Evolutionary conservation across 37 sponge, comb jelly and placozoan species (phyloP).

Genomic region (Tethya wilhelma): DNA sequence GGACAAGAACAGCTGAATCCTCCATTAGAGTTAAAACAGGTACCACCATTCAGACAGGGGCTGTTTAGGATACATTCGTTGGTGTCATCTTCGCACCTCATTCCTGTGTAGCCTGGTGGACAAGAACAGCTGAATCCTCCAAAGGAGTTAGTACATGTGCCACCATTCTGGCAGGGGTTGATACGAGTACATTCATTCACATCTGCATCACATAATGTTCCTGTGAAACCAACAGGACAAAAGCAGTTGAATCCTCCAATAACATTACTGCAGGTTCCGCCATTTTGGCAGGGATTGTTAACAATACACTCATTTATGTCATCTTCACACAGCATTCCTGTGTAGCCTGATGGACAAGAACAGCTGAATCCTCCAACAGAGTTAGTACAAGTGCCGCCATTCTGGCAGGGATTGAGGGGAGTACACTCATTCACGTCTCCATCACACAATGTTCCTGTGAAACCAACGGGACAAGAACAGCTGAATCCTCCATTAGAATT

Average conservation of each 20-base stretch:
- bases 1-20: constrained; percentile 40
- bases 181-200: constrained; percentile 39
- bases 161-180: constrained; percentile 31
- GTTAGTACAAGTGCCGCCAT: constrained; percentile 20
- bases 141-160: constrained; percentile 13
- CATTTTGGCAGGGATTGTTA: constrained; percentile 29
- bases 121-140: constrained; percentile 38
- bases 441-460: constrained; percentile 58
- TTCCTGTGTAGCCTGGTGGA: constrained; percentile 44
- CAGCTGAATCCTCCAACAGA: constrained; percentile 30
- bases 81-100: constrained; percentile 2
- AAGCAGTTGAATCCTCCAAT: constrained; percentile 33
- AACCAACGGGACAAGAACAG: constrained; percentile 54
- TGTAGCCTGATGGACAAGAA: constrained; percentile 50
- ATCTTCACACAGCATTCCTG: constrained; percentile 43
- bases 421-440: constrained; percentile 58
- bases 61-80: constrained; percentile 18
- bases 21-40: constrained; percentile 24
- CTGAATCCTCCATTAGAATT: constrained; percentile 9
- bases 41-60: constrained; percentile 66
- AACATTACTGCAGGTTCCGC: constrained; percentile 22
- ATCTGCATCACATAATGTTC: constrained; percentile 11
- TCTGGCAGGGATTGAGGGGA: constrained; percentile 45
- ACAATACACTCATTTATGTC: constrained; percentile 57
- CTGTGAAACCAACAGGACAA: constrained; percentile 58